A percentile compares a stretch with the other conserved stretches of the same genome.
Conservation (phyloP, 2,113 vertebrate genomes). For the Uria lomvia region DNA sequence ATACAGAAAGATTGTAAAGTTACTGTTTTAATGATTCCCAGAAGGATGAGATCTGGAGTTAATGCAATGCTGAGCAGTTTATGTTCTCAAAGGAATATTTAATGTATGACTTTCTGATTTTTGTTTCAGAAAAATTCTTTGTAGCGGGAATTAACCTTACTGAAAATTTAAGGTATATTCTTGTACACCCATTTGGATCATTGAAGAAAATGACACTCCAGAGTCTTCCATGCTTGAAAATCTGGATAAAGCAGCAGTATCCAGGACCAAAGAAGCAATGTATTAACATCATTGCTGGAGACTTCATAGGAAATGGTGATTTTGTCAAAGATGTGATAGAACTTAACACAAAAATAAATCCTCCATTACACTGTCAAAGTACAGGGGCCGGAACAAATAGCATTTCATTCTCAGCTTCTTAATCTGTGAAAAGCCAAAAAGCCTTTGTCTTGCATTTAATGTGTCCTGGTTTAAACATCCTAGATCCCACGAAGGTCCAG, state of each 20-base stretch:
- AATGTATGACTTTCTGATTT: background rate
- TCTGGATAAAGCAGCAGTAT: slow-evolving; percentile 82
- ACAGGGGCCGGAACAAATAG: background rate
- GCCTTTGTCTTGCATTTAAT: background rate
- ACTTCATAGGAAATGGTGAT: slow-evolving; percentile 79
- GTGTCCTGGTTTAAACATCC: background rate
- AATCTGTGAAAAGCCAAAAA: background rate
- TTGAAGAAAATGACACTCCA: slow-evolving; percentile 75
- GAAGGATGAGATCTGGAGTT: background rate
- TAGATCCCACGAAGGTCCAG: background rate
- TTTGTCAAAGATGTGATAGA: slow-evolving; percentile 81
- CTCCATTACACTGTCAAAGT: background rate
- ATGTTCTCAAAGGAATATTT: background rate
- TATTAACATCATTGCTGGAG: slow-evolving; percentile 89
- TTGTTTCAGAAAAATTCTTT: slow-evolving; percentile 82
- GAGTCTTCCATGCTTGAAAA: slow-evolving; percentile 71
- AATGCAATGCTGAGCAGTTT: background rate
- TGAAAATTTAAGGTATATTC: slow-evolving; percentile 74
- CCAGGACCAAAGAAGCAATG: slow-evolving; percentile 73
- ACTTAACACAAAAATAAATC: slow-evolving; percentile 77
- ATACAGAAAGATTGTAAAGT: background rate
- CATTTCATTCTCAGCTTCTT: background rate
- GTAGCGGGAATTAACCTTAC: slow-evolving; percentile 89
- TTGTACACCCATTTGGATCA: slow-evolving; percentile 71
- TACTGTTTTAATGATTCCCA: background rate